Evolutionary conservation across 2,113 vertebrate genomes (phyloP).

Genomic region (Passer domesticus): DNA sequence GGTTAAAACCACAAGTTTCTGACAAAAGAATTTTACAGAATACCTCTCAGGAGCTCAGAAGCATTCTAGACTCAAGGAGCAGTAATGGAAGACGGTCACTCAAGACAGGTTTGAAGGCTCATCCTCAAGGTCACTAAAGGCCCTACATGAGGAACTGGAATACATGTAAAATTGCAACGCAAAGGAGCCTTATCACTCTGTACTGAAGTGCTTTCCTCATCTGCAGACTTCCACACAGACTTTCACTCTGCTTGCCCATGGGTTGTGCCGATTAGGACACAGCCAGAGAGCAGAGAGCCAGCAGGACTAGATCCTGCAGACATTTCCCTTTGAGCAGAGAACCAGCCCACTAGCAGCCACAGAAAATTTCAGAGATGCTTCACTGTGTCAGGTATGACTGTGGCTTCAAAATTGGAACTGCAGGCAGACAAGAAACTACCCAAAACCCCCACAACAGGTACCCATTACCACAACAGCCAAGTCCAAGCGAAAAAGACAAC

Average conservation of each 20-base stretch:
- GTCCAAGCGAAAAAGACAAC: not conserved
- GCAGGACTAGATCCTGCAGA: not conserved
- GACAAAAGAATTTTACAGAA: not conserved
- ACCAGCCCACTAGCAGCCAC: not conserved
- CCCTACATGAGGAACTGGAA: not conserved
- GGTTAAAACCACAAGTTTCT: not conserved
- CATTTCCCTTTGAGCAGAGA: not conserved
- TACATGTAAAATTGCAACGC: not conserved
- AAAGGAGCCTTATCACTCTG: not conserved
- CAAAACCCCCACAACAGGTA: not conserved
- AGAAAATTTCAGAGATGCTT: not conserved
- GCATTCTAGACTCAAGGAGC: not conserved
- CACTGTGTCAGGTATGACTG: accelerated
- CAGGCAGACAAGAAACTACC: not conserved
- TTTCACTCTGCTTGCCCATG: not conserved
- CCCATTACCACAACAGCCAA: not conserved
- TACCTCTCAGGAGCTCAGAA: not conserved
- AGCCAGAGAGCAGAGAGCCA: not conserved
- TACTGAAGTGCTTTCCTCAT: not conserved
- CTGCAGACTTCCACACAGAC: not conserved
- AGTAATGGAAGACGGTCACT: not conserved
- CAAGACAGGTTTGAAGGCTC: not conserved
- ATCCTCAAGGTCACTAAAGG: not conserved
- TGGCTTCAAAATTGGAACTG: not conserved
- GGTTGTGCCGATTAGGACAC: not conserved